Evolutionary conservation across 1,140 invertebrate genomes (phyloP), one percentile per base, ranked within the genome.

Genomic region (Drosophila ogumai): DNA sequence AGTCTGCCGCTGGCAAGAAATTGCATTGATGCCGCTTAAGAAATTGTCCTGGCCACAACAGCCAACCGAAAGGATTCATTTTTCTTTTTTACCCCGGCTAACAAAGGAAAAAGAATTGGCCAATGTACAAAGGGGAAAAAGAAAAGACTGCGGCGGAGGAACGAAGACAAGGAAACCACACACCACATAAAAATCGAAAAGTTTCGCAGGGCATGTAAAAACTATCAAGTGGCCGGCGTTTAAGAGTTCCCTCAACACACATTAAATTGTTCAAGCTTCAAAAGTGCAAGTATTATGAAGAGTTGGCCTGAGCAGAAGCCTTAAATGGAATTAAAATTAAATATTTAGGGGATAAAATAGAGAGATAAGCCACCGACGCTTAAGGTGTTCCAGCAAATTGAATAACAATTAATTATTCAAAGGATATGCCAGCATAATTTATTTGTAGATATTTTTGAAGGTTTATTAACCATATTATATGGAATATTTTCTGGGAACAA

Each of bases 21-120:
- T 55, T 54, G 71, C 68, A 69, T 57, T 41, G 69, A 74, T 75
- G 73, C 59, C 58, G 73, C 73, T 76, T 75, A 76, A 76, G 74
- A 76, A 76, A 76, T 76, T 67, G 74, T 76, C 63, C 63, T 66
- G 63, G 55, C 74, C 74, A 76, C 61, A 76, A 76, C 73, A 76
- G 44, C 40, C 47, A 56, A 44, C 60, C 47, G 38, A 44, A 55
- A 28, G 56, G 46, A 44, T 47, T 46, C 44, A 58, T 69, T 74
- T 74, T 69, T 46, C 25, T 34, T 22, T 46, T 46, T 36, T 63
- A n/a, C 8, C 9, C n/a, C 9, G 38, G 61, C 52, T 44, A 80
- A 56, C 58, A 81, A 71, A 61, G 40, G 47, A 36, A 82, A 59
- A 60, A 54, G 64, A 82, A 73, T 82, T 78, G 79, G 61, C 52